A percentile compares a stretch with the other conserved stretches of the same genome.
Evolutionary conservation across 2,113 vertebrate species (phyloP).

Genomic region (Neolamprologus fasciatus): DNA sequence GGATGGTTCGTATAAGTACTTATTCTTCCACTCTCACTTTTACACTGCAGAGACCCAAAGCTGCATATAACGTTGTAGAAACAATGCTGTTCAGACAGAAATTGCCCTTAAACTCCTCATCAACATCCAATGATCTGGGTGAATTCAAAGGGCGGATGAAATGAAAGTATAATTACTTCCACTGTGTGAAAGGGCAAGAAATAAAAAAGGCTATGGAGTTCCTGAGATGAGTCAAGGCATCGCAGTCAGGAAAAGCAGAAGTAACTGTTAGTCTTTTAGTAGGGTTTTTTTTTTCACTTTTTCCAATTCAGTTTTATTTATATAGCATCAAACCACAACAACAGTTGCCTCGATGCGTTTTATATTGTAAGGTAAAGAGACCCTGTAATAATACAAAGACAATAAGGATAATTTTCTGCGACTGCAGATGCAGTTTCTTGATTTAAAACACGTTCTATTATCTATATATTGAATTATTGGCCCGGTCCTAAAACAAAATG

Average conservation of each 20-base stretch:
- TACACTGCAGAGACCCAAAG: background rate
- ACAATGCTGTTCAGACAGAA: slow-evolving; percentile 10
- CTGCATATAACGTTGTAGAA: background rate
- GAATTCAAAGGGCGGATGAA: background rate
- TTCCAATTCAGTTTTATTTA: background rate
- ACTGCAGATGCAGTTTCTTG: background rate
- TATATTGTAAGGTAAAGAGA: background rate
- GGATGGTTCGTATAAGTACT: background rate
- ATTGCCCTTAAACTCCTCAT: slow-evolving; percentile 13
- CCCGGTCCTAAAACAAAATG: background rate
- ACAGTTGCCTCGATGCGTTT: rapidly evolving
- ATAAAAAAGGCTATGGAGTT: background rate
- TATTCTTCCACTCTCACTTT: background rate
- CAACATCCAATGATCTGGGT: slow-evolving; percentile 13
- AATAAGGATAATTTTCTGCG: background rate
- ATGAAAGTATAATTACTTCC: slow-evolving; percentile 10
- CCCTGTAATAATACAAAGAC: background rate
- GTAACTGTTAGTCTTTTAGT: background rate
- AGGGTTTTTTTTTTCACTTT: background rate
- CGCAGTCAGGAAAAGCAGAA: background rate
- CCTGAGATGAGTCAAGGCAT: background rate
- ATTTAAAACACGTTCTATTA: background rate
- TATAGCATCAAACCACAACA: background rate
- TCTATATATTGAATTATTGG: background rate
- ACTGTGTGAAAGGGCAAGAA: background rate